Evolutionary conservation across 2,888 invertebrate species (phyloP).

Genomic region (Agapostemon virescens): DNA sequence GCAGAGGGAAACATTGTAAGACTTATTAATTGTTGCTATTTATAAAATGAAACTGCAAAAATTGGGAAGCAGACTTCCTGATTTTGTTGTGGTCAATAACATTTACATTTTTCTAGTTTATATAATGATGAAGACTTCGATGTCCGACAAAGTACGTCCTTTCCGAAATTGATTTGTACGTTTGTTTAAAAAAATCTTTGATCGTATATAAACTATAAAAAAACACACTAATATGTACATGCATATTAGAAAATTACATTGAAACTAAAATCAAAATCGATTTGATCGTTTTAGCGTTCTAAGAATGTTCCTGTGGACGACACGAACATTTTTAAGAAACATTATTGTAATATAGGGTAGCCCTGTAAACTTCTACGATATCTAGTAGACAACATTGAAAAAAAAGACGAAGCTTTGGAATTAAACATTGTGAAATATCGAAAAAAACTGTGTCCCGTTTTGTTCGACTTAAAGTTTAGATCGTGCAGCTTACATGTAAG

Average conservation of each 20-base stretch:
- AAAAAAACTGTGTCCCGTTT: constrained; percentile 17
- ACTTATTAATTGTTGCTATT: constrained; percentile 38
- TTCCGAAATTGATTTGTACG: constrained; percentile 20
- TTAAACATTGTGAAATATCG: constrained; percentile 30
- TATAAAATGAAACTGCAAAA: constrained; percentile 16
- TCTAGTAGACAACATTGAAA: constrained; percentile 4
- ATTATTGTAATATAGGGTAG: constrained; percentile 41
- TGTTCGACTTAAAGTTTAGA: constrained; percentile 28
- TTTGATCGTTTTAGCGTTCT: constrained; percentile 4
- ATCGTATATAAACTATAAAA: background rate
- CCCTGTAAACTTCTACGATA: constrained; percentile 37
- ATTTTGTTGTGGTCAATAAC: constrained; percentile 28
- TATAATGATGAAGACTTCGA: constrained; percentile 30
- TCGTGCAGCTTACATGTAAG: constrained; percentile 26
- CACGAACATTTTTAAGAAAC: background rate
- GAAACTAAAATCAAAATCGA: constrained; percentile 44
- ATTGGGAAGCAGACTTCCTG: constrained; percentile 19
- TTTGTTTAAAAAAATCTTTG: constrained; percentile 20
- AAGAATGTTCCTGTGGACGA: constrained; percentile 13
- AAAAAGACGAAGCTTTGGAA: constrained; percentile 18
- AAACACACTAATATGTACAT: constrained; percentile 11
- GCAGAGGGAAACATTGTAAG: constrained; percentile 29
- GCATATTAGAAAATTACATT: constrained; percentile 17
- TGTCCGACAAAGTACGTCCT: constrained; percentile 5
- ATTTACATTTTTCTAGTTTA: constrained; percentile 52